These are phyloP conservation scores for Byasa hedistus DNA, from an alignment of 2,888 invertebrate genomes.

Conservation along the genomic window DNA sequence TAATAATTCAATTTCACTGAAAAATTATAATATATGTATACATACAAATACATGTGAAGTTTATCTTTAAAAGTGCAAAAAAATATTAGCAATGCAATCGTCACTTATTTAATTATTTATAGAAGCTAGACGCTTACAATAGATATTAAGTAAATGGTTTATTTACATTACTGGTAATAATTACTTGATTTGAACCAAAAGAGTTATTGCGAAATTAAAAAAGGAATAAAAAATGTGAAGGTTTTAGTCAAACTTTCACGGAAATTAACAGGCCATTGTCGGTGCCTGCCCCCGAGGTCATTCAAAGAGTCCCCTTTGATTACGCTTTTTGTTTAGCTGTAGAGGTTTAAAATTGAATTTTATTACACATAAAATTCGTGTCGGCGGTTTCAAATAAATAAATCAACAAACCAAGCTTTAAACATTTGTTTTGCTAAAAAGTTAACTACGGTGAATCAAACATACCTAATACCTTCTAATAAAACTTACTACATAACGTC, in stretches of 20 bases:
- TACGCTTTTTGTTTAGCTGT: slow-evolving; percentile 13
- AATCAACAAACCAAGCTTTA: not conserved
- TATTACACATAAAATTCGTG: not conserved
- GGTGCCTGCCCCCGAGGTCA: slow-evolving; percentile 5
- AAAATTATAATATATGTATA: no score
- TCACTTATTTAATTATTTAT: no score
- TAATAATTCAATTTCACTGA: no score
- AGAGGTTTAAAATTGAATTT: slow-evolving; percentile 1
- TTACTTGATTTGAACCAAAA: not conserved
- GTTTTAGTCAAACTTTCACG: slow-evolving; percentile 15
- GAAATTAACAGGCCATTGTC: slow-evolving; percentile 38
- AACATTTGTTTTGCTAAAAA: not conserved
- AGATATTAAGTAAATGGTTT: not conserved
- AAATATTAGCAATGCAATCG: no score
- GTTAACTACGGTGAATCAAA: not conserved
- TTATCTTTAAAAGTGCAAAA: no score
- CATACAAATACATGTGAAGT: no score
- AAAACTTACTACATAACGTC: no score
- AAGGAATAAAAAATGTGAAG: not conserved
- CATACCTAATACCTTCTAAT: not conserved
- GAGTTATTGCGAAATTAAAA: not conserved
- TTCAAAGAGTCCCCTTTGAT: slow-evolving; percentile 12
- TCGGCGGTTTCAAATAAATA: not conserved
- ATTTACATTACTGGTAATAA: not conserved
- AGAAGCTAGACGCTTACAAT: not conserved